Conservation (phyloP, 37 sponge, comb jelly and placozoan genomes). For the Bolinopsis microptera region DNA sequence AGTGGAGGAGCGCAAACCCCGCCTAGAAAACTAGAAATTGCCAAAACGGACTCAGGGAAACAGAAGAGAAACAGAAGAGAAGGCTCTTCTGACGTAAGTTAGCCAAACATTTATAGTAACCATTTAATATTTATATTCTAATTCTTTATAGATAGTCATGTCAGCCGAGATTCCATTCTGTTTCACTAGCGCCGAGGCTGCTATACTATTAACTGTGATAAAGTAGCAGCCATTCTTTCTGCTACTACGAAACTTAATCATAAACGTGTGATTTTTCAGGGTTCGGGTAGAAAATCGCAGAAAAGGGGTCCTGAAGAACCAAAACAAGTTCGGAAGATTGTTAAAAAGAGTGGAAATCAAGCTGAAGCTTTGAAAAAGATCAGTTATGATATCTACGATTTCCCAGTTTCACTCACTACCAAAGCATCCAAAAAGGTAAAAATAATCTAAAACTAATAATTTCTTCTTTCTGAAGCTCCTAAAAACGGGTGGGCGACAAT, state of each 20-base stretch:
- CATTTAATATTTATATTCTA: too few relatives aligned
- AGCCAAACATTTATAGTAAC: too few relatives aligned
- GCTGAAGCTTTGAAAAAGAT: slow-evolving; percentile 49
- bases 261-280: too few relatives aligned
- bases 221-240: too few relatives aligned
- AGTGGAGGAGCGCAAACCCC: not conserved
- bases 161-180: too few relatives aligned
- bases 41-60: not conserved
- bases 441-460: too few relatives aligned
- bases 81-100: not conserved
- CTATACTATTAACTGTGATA: too few relatives aligned
- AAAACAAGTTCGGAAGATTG: slow-evolving; percentile 27
- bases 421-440: slow-evolving; percentile 11
- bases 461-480: too few relatives aligned
- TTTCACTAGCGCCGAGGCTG: too few relatives aligned
- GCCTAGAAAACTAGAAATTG: not conserved
- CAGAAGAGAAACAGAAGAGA: slow-evolving; percentile 8
- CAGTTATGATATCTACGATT: slow-evolving; percentile 51
- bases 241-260: too few relatives aligned
- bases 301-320: slow-evolving; percentile 41
- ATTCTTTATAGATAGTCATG: too few relatives aligned
- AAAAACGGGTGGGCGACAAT: too few relatives aligned
- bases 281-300: not conserved
- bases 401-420: slow-evolving; percentile 12
- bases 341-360: slow-evolving; percentile 18